These are phyloP conservation scores for Oncorhynchus kisutch DNA, from an alignment of 2,113 vertebrate genomes.

Conservation along the genomic window DNA sequence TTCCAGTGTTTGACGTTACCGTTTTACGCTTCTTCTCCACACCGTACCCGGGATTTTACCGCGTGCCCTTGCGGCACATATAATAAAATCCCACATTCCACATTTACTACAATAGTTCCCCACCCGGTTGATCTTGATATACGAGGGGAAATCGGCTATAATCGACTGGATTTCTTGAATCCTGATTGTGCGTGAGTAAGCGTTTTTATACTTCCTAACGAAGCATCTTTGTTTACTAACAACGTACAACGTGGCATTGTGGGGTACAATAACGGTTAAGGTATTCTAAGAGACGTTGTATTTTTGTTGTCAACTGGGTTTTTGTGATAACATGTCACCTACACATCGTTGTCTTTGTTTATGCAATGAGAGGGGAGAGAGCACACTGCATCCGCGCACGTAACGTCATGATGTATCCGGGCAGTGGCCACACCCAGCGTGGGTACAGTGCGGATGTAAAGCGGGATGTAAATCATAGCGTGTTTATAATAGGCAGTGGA, in stretches of 20 bases:
- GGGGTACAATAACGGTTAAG: not conserved
- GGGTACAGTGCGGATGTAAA: not conserved
- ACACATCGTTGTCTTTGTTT: not conserved
- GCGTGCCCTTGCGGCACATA: not conserved
- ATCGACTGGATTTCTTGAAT: not conserved
- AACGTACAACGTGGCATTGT: not conserved
- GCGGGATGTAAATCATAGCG: not conserved
- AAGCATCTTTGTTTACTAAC: not conserved
- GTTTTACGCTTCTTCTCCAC: not conserved
- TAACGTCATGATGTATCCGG: slow-evolving; percentile 28
- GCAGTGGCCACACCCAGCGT: slow-evolving; percentile 50
- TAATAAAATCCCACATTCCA: not conserved
- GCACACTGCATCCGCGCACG: slow-evolving; percentile 37
- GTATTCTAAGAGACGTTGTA: too few relatives aligned
- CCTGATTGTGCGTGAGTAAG: not conserved
- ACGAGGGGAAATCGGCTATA: not conserved
- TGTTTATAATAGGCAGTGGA: not conserved
- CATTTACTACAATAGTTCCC: too few relatives aligned
- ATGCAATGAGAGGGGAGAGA: not conserved
- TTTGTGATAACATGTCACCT: not conserved
- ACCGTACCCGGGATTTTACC: not conserved
- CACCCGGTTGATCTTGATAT: too few relatives aligned
- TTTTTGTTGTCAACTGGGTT: not conserved
- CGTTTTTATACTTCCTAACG: not conserved
- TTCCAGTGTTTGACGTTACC: not conserved